Evolutionary conservation across 1,140 invertebrate species (phyloP), one percentile per base, ranked within the genome.

Genomic region (Platyscapa corneri): DNA sequence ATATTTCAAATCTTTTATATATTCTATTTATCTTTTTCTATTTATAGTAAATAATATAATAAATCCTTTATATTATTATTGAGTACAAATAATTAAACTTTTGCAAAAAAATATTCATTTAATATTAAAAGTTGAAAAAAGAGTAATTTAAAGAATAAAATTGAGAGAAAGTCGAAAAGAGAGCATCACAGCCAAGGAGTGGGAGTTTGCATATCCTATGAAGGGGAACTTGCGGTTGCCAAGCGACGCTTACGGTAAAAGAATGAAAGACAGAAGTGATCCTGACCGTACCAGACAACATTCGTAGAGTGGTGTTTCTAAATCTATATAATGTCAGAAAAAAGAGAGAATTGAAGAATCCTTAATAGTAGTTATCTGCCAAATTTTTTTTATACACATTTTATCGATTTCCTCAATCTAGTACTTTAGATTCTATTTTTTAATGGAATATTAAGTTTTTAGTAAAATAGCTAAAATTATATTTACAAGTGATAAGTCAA

Each of bases 251-350:
- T 67, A 27, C 75, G 81, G 10, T 82, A 70, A 86, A 82, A 86
- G 84, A 60, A 77, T 65, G 85, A 78, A 86, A 83, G 85, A 86
- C 75, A 81, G 85, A 86, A 86, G 80, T 74, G 81, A 83, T 83
- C 81, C 80, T 83, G 80, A 82, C 78, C 53, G 79, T 67, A 37
- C 20, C 83, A 80, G 76, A 80, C 83, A 78, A 78, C 30, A 64
- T 20, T 56, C 53, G 10, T 78, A 53, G 46, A 78, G 23, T 60
- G 67, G 64, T 53, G 18, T 72, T 18, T 76, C 27, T 46, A 16
- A 46, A 42, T 75, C n/a, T n/a, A 49, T n/a, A 49, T 37, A 18
- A 3, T 30, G 10, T 49, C n/a, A 60, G 60, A 37, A 34, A 20
- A 60, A 56, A 34, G 32, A 78, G 76, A 34, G 30, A 60, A 70